Percentiles rank a stretch among this genome's conserved stretches.
Conservation (phyloP, 2,888 invertebrate genomes). For the Dolichopus griseipennis region DNA sequence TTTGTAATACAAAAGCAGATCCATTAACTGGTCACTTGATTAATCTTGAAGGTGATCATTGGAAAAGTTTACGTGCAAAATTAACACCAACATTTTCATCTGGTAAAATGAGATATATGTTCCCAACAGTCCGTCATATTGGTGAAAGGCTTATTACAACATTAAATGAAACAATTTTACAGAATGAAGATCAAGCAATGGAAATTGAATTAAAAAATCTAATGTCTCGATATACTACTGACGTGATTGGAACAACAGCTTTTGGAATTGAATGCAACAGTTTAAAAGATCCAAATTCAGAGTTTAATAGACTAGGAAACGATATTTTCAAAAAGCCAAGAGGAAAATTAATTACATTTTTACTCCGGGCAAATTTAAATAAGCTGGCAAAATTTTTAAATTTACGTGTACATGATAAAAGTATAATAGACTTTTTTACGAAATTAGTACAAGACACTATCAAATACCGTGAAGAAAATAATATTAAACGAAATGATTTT, state of each 20-base stretch:
- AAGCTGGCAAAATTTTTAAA: slow-evolving; percentile 26
- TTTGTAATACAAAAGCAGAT: slow-evolving; percentile 33
- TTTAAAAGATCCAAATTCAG: slow-evolving; percentile 37
- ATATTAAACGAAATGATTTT: slow-evolving; percentile 44
- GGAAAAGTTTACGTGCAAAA: slow-evolving; percentile 43
- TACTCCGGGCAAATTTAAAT: slow-evolving; percentile 16
- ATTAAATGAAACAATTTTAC: neutral
- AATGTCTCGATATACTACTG: slow-evolving; percentile 44
- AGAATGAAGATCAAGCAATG: slow-evolving; percentile 13
- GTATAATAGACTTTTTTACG: slow-evolving; percentile 34
- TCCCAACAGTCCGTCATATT: slow-evolving; percentile 30
- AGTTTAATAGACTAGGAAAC: slow-evolving; percentile 32
- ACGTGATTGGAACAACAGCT: slow-evolving; percentile 46
- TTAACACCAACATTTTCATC: slow-evolving; percentile 46
- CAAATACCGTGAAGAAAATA: slow-evolving; percentile 34
- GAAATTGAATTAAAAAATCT: slow-evolving; percentile 35
- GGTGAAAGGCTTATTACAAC: slow-evolving; percentile 24
- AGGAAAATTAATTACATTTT: slow-evolving; percentile 4
- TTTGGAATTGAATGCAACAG: slow-evolving; percentile 46
- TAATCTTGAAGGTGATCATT: slow-evolving; percentile 39
- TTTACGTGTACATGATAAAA: slow-evolving; percentile 27
- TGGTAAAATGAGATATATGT: slow-evolving; percentile 46
- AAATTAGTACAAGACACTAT: slow-evolving; percentile 39
- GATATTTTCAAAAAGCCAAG: slow-evolving; percentile 23
- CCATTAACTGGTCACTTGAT: slow-evolving; percentile 36